Conservation (phyloP, 2,113 vertebrate species). For the Hydrochoerus hydrochaeris region DNA sequence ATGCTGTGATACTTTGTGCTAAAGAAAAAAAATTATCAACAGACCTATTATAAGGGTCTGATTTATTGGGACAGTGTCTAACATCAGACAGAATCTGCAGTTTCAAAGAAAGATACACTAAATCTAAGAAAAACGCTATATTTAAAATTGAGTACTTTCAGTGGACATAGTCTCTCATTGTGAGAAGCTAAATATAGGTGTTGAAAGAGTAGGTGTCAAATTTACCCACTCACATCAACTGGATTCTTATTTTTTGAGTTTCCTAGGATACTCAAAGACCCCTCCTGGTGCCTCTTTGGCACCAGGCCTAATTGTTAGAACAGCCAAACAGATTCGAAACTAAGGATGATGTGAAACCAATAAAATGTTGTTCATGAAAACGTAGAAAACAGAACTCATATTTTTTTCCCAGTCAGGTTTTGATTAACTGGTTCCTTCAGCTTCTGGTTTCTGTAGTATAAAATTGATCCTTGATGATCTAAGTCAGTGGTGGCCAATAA, state of each 20-base stretch:
- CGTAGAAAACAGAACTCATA: neutral
- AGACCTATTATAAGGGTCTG: neutral
- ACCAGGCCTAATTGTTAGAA: neutral
- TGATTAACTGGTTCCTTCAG: constrained; percentile 13
- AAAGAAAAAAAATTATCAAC: neutral
- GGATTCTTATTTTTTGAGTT: constrained; percentile 10
- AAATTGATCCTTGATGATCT: constrained; percentile 25
- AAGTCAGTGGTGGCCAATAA: neutral
- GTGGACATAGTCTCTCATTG: neutral
- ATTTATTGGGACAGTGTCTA: neutral
- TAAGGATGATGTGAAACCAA: neutral
- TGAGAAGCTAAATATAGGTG: constrained; percentile 24
- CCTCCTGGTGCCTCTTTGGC: neutral
- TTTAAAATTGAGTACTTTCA: neutral
- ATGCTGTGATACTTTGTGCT: neutral
- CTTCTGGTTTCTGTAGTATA: neutral
- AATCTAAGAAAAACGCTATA: neutral
- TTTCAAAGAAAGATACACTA: neutral
- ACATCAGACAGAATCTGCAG: neutral
- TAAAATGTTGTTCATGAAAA: neutral
- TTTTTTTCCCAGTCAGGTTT: constrained; percentile 7
- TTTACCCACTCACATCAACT: neutral
- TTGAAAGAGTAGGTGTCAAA: neutral
- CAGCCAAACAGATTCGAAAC: neutral
- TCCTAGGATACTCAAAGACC: neutral